Evolutionary conservation across 2,888 invertebrate genomes (phyloP).

Genomic region (Volucella inflata): DNA sequence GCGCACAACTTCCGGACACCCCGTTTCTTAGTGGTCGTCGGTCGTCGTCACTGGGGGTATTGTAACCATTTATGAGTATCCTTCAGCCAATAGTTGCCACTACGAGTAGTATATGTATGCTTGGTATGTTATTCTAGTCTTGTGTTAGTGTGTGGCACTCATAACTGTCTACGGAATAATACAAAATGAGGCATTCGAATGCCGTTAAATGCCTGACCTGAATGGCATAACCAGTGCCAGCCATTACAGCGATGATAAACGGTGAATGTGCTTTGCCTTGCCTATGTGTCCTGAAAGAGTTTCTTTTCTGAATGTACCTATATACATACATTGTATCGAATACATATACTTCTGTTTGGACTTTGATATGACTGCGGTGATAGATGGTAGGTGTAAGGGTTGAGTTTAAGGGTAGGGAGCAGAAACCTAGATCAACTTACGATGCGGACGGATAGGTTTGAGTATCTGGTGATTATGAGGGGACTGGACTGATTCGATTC

Average conservation of each 20-base stretch:
- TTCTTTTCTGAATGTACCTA: too few relatives aligned
- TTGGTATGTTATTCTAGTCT: conserved; percentile 41
- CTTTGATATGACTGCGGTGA: conserved; percentile 20
- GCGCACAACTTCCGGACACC: conserved; percentile 62
- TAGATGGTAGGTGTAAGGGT: conserved; percentile 40
- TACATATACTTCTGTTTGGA: not conserved
- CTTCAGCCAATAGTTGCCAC: conserved; percentile 18
- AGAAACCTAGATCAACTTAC: conserved; percentile 39
- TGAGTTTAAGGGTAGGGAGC: conserved; percentile 23
- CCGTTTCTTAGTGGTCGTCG: not conserved
- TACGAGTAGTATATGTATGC: conserved; percentile 9
- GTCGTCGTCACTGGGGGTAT: not conserved
- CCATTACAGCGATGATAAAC: conserved; percentile 73
- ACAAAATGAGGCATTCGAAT: conserved; percentile 74
- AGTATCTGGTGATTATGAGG: conserved; percentile 61
- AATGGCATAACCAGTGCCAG: conserved; percentile 71
- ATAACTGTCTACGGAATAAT: conserved; percentile 74
- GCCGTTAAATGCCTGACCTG: conserved; percentile 75
- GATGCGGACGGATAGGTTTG: conserved; percentile 48
- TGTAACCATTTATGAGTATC: not conserved
- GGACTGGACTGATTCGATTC: conserved; percentile 54
- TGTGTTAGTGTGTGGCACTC: conserved; percentile 60
- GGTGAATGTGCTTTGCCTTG: conserved; percentile 30
- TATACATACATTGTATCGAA: too few relatives aligned
- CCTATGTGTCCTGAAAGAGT: conserved; percentile 64